Evolutionary conservation across 2,113 vertebrate species (phyloP).

Genomic region (Eulacestoma nigropectus): DNA sequence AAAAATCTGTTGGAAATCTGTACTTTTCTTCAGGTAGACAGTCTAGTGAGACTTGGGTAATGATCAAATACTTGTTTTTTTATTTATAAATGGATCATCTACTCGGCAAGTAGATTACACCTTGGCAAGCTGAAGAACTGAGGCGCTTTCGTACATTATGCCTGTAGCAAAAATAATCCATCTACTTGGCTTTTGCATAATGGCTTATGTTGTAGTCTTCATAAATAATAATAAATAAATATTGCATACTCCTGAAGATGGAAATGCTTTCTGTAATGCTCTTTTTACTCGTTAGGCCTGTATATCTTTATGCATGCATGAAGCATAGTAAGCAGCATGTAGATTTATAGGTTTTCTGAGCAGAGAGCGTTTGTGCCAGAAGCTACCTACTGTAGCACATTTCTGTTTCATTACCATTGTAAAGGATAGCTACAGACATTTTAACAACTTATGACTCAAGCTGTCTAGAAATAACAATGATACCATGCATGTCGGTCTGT

Average conservation of each 20-base stretch:
- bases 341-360: not conserved
- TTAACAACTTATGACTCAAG: not conserved
- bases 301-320: not conserved
- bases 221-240: not conserved
- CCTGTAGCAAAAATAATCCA: not conserved
- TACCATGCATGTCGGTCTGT: not conserved
- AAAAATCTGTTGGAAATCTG: not conserved
- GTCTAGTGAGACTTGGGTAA: not conserved
- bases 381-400: not conserved
- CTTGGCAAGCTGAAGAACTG: not conserved
- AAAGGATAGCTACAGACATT: not conserved
- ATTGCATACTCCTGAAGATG: not conserved
- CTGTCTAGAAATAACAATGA: not conserved
- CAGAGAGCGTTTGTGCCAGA: not conserved
- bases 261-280: not conserved
- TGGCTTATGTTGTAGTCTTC: not conserved
- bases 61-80: not conserved
- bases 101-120: not conserved
- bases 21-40: not conserved
- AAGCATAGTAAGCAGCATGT: not conserved
- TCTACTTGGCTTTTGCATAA: not conserved
- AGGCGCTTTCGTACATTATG: not conserved
- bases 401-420: slow-evolving; percentile 11
- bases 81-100: not conserved
- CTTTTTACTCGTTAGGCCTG: not conserved